Evolutionary conservation across 2,113 vertebrate genomes (phyloP), one percentile per base, ranked within the genome.

Genomic region (Rhineura floridana): DNA sequence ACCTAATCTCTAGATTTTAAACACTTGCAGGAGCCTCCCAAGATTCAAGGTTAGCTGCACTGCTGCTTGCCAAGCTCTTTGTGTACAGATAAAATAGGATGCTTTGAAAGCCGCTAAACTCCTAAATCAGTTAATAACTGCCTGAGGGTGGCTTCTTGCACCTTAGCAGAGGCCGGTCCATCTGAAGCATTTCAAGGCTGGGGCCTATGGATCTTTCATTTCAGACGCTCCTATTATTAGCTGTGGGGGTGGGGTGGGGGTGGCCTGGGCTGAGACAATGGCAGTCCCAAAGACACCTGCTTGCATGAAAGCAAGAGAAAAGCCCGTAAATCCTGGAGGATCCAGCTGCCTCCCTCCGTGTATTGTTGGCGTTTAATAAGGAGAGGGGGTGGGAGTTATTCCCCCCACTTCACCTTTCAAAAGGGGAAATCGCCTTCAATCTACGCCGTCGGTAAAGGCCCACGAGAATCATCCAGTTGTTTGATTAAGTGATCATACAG

Each of bases 221-320:
- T 97, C 95, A 95, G 90, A 93, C 93, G 91, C 91, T 93, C 95
- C 96, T 96, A 97, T 96, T 97, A 96, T 97, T 95, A 94, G 97
- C 94, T 95, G n/a, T 2, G 6, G 17, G 55, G 75, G 44, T 21
- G 30, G 65, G 67, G 12, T 13, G 39, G 17, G 55, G 75, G 44
- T 21, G 30, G 65, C 48, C 4, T 13, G 39, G 91, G 91, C 92
- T 86, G 91, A 95, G 96, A 98, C 98, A 98, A 98, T 97, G 96
- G 96, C 94, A 96, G 96, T 96, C 97, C 97, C 97, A 97, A 97
- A 98, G 97, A 97, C 98, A 98, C 98, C 98, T 98, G 98, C 97
- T 97, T 97, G 96, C 97, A 97, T 98, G 97, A 97, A 95, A 97
- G 95, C 93, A 84, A 96, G 96, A 96, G 97, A 96, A 97, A 96